Evolutionary conservation across 1,140 invertebrate genomes (phyloP).

Genomic region (Drosophila nigrodunni): DNA sequence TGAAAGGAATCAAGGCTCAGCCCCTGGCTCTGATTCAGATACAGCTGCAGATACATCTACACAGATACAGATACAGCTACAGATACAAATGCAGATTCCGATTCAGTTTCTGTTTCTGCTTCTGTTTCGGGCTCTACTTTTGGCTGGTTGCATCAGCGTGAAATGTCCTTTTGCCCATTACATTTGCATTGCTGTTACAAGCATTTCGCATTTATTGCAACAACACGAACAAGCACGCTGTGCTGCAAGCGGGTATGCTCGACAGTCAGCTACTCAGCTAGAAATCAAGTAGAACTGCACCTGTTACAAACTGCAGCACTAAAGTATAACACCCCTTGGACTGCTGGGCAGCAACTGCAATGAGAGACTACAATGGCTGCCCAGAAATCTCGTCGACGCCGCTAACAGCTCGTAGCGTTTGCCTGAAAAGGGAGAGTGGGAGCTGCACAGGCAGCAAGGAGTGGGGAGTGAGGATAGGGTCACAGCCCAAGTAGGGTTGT

Average conservation of each 20-base stretch:
- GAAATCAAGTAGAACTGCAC: not conserved
- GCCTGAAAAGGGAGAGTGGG: constrained; percentile 29
- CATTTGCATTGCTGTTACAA: constrained; percentile 83
- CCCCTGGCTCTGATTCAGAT: not conserved
- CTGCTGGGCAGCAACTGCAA: constrained; percentile 22
- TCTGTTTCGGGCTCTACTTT: constrained; percentile 5
- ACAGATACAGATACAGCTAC: too few species aligned
- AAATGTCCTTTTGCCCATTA: constrained; percentile 80
- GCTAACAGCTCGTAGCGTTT: constrained; percentile 71
- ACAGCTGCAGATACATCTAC: too few species aligned
- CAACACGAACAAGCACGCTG: constrained; percentile 24
- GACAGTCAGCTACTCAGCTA: not conserved
- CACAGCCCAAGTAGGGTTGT: constrained; percentile 4
- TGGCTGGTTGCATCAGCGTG: constrained; percentile 53
- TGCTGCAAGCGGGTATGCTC: not conserved
- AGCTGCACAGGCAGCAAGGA: constrained; percentile 17
- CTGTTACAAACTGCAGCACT: not conserved
- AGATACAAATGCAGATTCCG: too few species aligned
- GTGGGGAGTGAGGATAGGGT: not conserved
- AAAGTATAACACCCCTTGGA: not conserved
- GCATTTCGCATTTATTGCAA: constrained; percentile 80
- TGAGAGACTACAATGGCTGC: constrained; percentile 58
- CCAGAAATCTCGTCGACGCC: constrained; percentile 73
- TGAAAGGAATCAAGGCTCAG: constrained; percentile 22
- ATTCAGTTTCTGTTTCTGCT: not conserved